These are phyloP conservation scores for Brachypodius melanocephalos DNA, from an alignment of 2,113 vertebrate species.

Conservation along the genomic window DNA sequence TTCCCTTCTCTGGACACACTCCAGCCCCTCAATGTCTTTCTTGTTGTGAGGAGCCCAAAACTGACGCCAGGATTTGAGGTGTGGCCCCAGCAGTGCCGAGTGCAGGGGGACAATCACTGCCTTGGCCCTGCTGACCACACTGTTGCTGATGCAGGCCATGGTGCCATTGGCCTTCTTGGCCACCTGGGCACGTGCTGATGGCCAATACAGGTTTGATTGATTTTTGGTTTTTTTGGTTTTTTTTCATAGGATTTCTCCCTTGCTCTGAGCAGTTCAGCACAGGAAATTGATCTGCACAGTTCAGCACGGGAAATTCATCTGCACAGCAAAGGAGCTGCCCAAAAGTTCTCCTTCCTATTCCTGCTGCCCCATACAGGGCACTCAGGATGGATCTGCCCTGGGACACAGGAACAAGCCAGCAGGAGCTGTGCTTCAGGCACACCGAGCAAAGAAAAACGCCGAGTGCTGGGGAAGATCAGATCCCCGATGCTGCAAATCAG, in stretches of 20 bases:
- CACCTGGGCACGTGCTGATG: not conserved
- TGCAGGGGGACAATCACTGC: too few species aligned
- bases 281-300: not conserved
- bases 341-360: not conserved
- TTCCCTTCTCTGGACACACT: not conserved
- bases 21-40: not conserved
- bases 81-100: fast-evolving
- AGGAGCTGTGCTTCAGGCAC: not conserved
- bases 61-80: not conserved
- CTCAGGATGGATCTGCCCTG: not conserved
- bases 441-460: fast-evolving
- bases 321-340: not conserved
- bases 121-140: not conserved
- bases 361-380: not conserved
- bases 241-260: not conserved
- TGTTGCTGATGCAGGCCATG: fast-evolving
- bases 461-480: not conserved
- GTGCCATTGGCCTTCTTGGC: not conserved
- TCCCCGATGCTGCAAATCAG: not conserved
- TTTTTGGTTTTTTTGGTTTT: not conserved
- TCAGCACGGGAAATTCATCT: not conserved
- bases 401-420: not conserved
- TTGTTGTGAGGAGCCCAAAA: not conserved
- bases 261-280: not conserved
- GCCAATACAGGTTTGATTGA: not conserved